Evolutionary conservation across 1,140 invertebrate species (phyloP), one percentile per base, ranked within the genome.

Genomic region (Meloidogyne floridensis): DNA sequence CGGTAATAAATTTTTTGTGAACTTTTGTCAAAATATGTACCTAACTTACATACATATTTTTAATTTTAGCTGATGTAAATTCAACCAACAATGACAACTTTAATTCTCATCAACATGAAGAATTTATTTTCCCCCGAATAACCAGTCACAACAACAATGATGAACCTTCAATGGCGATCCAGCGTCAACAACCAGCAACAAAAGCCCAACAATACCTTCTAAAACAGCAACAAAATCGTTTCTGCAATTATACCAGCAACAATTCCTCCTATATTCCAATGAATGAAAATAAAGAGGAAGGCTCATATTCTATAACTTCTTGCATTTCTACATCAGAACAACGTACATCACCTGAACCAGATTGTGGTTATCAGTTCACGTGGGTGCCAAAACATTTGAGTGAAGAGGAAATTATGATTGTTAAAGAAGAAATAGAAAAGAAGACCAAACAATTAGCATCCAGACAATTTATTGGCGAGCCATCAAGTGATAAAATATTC

Each of bases 291-390:
- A 59, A 13, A 59, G 13, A 59, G 3, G 56, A 59, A 2, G 56
- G 13, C 56, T 59, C 56, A 1, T 59, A 13, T 59, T 59, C 56
- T 59, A 59, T 59, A 15, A 59, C 56, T 59, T 59, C 56, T 59
- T 59, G 56, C 56, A 59, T 59, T 59, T 59, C 56, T 59, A 59
- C 56, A 59, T 59, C 56, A 59, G 56, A 59, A 59, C 56, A 59
- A 15, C 11, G 13, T 15, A 59, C 56, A 13, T 59, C 13, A 3
- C 11, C 13, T 59, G 56, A 59, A 13, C 56, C 56, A 15, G 56
- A 59, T 59, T 13, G 11, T 13, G 56, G 56, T 15, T 59, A 59
- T 13, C 56, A 59, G 15, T 15, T 59, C 13, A 59, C 56, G 13
- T 59, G 56, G 56, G 56, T 59, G 56, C 56, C 56, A 15, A 59